Evolutionary conservation across 2,113 vertebrate genomes (phyloP).

Genomic region (Opisthocomus hoazin): DNA sequence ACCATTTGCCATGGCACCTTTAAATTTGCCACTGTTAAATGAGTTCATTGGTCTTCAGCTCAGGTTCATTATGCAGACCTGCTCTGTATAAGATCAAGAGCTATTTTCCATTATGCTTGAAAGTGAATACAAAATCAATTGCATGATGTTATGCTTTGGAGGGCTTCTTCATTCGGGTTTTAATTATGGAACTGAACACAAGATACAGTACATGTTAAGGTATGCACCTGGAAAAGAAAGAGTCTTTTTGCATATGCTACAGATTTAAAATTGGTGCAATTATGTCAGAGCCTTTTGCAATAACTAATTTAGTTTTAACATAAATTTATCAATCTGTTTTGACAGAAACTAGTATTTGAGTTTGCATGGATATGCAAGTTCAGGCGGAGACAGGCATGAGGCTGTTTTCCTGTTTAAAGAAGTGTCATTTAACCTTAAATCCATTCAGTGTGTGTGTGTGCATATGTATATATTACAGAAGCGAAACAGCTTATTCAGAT

Average conservation of each 20-base stretch:
- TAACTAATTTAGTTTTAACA: neutral
- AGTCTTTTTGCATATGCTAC: neutral
- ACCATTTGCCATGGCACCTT: neutral
- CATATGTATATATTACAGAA: neutral
- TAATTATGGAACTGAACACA: conserved; percentile 54
- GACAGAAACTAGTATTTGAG: neutral
- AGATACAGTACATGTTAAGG: neutral
- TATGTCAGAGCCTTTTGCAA: neutral
- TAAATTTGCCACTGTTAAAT: neutral
- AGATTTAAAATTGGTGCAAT: neutral
- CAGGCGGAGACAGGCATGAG: conserved; percentile 25
- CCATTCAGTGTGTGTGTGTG: conserved; percentile 11
- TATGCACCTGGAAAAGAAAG: neutral
- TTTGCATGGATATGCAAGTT: neutral
- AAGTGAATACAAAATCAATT: neutral
- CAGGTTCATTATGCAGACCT: neutral
- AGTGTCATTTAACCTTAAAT: conserved; percentile 8
- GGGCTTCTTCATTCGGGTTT: conserved; percentile 34
- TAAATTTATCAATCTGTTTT: neutral
- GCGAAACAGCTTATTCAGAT: neutral
- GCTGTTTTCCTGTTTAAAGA: conserved; percentile 41
- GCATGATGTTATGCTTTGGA: neutral
- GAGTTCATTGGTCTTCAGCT: neutral
- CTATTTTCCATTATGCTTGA: neutral
- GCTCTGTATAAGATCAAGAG: neutral